phyloP scores from a whole-genome alignment of 2,113 vertebrate species.

The Xiphophorus hellerii region DNA sequence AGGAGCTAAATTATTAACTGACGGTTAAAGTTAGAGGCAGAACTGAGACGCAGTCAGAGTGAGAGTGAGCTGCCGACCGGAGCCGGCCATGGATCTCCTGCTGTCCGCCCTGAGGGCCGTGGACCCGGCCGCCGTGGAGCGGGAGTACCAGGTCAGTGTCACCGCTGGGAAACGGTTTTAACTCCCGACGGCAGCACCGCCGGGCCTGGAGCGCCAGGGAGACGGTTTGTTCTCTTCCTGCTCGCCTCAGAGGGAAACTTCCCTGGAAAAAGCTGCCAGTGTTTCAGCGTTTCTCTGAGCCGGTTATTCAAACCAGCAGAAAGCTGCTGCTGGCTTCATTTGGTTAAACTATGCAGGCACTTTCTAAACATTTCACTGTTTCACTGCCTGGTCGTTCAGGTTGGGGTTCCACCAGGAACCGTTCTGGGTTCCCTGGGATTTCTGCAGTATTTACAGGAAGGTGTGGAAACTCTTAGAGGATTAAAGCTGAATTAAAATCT shows the following conservation, averaged over 20 bases:
- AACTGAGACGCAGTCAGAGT: neutral
- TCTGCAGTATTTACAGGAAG: neutral
- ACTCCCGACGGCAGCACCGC: too few relatives aligned
- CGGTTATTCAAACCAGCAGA: neutral
- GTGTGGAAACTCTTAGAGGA: neutral
- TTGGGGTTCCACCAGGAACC: neutral
- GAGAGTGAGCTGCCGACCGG: neutral
- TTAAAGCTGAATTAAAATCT: neutral
- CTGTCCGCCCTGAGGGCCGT: conserved; percentile 16
- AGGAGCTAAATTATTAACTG: conserved; percentile 29
- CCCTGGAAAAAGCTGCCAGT: conserved; percentile 10
- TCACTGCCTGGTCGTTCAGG: neutral
- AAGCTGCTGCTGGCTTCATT: neutral
- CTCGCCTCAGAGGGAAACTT: neutral
- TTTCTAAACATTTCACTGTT: too few relatives aligned
- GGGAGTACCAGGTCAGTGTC: conserved; percentile 51
- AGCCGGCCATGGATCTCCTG: conserved; percentile 44
- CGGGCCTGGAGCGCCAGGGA: too few relatives aligned
- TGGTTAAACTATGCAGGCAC: conserved; percentile 8
- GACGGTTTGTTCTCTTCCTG: neutral
- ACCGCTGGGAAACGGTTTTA: too few relatives aligned
- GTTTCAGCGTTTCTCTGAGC: neutral
- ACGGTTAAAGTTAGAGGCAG: conserved; percentile 1
- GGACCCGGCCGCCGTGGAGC: conserved; percentile 13
- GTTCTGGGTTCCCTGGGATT: neutral